Base-by-base conservation (phyloP, 2,888 invertebrate genomes). In the Folsomia candida region DNA sequence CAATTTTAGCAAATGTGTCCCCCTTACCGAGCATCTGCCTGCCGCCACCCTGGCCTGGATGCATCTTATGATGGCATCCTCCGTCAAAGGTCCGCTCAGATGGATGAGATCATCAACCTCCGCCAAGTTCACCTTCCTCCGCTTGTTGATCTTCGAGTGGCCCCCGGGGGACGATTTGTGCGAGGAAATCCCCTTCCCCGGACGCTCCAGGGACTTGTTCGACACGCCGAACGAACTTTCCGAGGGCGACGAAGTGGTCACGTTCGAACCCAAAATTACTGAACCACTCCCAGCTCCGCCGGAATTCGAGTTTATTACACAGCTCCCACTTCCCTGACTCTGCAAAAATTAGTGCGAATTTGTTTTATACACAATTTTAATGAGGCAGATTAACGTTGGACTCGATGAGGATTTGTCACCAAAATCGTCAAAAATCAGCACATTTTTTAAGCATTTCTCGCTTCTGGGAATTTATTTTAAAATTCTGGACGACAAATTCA, bases 61-160 rank as follows among this genome's bases (percentile, higher is more conserved):
- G 81, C 94, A 92, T 83, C 92, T 90, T 84, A 95, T 91, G 63
- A 96, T 91, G 71, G 94, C 94, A 83, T 96, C 94, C 84, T 97
- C 96, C 47, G 94, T 96, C 81, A 96, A 88, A 67, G 95, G 95
- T 47, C 94, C 94, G 61, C 92, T 89, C 81, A 96, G 86, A 85
- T 95, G 94, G 83, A 95, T 95, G 81, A 96, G 88, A 85, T 96
- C 95, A 81, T 93, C 91, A 82, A 93, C 88, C 83, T 91, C 87
- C 76, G 86, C 85, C 69, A 81, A 67, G 29, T 72, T 71, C 2
- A 75, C 66, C 54, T 68, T 63, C 61, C 65, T 64, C 1, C 28
- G 64, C 20, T 54, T 51, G 6, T 4, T 3, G 4, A 6, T 20
- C 11, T 20, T 4, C 51, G 22, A 37, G 62, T n/a, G 3, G 68